Evolutionary conservation across 2,113 vertebrate genomes (phyloP), one percentile per base, ranked within the genome.

Genomic region (Colius striatus): DNA sequence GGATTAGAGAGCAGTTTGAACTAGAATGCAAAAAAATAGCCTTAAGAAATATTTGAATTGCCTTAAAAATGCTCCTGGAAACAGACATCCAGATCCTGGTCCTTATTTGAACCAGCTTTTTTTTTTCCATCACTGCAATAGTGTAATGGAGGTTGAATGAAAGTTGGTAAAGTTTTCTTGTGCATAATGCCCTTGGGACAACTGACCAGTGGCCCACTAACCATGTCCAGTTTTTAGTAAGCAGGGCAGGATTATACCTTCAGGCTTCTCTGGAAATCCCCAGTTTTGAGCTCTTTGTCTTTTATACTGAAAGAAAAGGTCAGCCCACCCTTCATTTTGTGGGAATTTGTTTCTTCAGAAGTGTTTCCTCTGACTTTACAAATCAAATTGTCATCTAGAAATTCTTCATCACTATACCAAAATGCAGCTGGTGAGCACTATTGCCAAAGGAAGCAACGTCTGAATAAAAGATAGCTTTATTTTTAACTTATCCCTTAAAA

Each of bases 1-100:
- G 54, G 65, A 93, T 89, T 90, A 95, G 90, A 90, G 32, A 90
- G 75, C 65, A 90, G 61, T 94, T 94, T 61, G 72, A 90, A 95
- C 57, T 67, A 87, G 34, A 94, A 86, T 60, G 50, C 15, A 90
- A 71, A 88, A 41, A 62, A 65, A 77, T 38, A 75, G 66, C 84
- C 78, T 87, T 86, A 78, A 90, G 90, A 92, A 95, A 83, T 19
- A 72, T 74, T 86, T 60, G 43, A 76, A 29, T 86, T 74, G 75
- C 75, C 61, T 91, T 74, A 71, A 92, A 96, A 94, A 70, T 30
- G 13, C 34, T 88, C 68, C 75, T 90, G 90, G 57, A 93, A 78
- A 51, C 87, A 91, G 34, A 55, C 60, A 57, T 63, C 48, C 51
- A 88, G 75, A 85, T 51, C 53, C 74, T 70, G 70, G 89, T 89